These are phyloP conservation scores for Nipponacmea schrenckii DNA, from an alignment of 2,888 invertebrate species.

Conservation along the genomic window DNA sequence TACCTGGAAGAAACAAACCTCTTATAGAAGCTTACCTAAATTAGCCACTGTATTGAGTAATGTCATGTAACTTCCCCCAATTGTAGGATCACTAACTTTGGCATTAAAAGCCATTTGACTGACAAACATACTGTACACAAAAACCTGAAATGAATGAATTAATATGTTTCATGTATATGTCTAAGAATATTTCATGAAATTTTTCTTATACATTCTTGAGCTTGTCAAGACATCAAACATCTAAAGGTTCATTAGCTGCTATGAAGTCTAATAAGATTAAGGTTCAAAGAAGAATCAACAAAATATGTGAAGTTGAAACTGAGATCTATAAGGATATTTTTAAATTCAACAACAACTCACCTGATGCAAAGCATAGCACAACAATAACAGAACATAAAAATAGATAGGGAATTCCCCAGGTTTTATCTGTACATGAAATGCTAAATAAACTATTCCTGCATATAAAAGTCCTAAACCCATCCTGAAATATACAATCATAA, in stretches of 20 bases:
- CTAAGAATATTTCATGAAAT: too few species aligned
- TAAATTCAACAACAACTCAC: conserved; percentile 68
- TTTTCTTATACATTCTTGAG: too few species aligned
- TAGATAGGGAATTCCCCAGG: conserved; percentile 77
- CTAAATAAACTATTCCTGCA: conserved; percentile 83
- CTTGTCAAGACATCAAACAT: too few species aligned
- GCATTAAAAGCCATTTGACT: conserved; percentile 98
- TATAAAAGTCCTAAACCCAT: conserved; percentile 86
- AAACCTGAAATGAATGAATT: conserved; percentile 74
- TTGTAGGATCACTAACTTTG: conserved; percentile 92
- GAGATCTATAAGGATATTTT: background rate
- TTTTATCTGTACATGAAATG: conserved; percentile 69
- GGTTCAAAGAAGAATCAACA: too few species aligned
- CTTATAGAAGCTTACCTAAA: conserved; percentile 84
- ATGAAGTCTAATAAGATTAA: too few species aligned
- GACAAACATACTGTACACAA: conserved; percentile 96
- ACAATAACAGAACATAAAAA: conserved; percentile 79
- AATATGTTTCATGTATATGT: background rate
- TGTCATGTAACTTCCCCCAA: conserved; percentile 99
- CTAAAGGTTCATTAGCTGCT: too few species aligned
- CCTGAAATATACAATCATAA: conserved; percentile 69
- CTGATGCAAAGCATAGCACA: conserved; percentile 90
- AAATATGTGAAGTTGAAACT: too few species aligned
- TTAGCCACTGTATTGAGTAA: conserved; percentile 94
- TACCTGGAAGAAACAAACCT: too few species aligned